phyloP scores from a whole-genome alignment of 92 coral and sea anemone genomes.

The Phenganax stokvisi region DNA sequence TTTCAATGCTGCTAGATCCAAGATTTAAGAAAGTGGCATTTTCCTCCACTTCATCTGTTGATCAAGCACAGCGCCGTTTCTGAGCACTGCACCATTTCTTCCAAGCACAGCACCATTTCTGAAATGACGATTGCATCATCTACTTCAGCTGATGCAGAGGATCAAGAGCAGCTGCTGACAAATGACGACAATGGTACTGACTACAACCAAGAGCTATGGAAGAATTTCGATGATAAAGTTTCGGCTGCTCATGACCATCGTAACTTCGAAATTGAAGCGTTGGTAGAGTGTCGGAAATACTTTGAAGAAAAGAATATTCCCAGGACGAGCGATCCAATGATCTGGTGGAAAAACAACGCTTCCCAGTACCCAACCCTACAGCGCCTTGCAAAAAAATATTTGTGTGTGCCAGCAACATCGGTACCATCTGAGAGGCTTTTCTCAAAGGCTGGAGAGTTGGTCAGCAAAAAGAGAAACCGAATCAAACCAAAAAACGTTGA shows the following conservation, averaged over 20 bases:
- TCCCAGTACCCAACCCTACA: no score
- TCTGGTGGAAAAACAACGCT: no score
- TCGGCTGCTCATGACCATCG: not conserved
- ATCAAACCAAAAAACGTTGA: no score
- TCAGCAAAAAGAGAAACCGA: no score
- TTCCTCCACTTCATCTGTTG: not conserved
- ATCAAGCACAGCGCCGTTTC: conserved; percentile 7
- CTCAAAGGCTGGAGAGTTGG: no score
- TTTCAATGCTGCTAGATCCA: not conserved
- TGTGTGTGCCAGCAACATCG: no score
- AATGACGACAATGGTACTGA: not conserved
- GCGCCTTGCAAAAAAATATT: no score
- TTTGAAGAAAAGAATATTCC: conserved; percentile 3
- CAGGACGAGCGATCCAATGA: not conserved
- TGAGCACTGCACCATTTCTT: no score
- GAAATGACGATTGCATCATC: not conserved
- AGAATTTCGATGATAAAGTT: conserved; percentile 1
- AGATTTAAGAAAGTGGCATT: not conserved
- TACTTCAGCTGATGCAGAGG: no score
- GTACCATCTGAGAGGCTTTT: no score
- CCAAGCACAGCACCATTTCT: no score
- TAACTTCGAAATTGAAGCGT: not conserved
- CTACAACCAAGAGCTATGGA: not conserved
- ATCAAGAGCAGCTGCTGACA: not conserved
- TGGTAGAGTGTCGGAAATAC: not conserved